A percentile compares a stretch with the other conserved stretches of the same genome.
phyloP scores from a whole-genome alignment of 2,113 vertebrate genomes.

The Morone saxatilis region DNA sequence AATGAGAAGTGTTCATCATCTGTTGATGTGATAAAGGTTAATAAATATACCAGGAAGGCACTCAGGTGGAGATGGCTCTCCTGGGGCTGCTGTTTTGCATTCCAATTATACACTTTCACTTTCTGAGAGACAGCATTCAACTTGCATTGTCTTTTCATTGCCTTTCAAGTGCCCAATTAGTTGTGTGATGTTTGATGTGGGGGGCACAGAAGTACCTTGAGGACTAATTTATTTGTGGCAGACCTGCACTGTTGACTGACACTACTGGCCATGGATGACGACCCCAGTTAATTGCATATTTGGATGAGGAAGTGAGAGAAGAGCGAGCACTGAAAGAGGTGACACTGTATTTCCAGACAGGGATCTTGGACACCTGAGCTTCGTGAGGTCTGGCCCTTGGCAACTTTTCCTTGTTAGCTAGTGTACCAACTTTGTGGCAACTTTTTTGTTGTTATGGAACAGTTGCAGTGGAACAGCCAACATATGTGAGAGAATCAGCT shows the following conservation, averaged over 20 bases:
- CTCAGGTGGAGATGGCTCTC: slow-evolving; percentile 41
- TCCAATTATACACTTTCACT: slow-evolving; percentile 54
- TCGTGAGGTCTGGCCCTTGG: not conserved
- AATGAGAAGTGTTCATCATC: slow-evolving; percentile 62
- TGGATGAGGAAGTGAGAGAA: slow-evolving; percentile 20
- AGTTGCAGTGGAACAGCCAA: not conserved
- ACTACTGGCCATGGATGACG: slow-evolving; percentile 33
- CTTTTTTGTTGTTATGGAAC: not conserved
- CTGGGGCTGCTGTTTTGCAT: slow-evolving; percentile 58
- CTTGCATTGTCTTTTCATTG: slow-evolving; percentile 37
- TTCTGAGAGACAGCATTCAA: slow-evolving; percentile 48
- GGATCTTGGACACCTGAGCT: not conserved
- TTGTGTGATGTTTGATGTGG: slow-evolving; percentile 44
- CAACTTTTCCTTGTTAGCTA: not conserved
- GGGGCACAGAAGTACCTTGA: not conserved
- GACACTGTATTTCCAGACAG: not conserved
- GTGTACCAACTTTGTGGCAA: not conserved
- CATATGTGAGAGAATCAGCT: not conserved
- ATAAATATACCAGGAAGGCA: slow-evolving; percentile 47
- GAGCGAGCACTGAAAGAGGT: not conserved
- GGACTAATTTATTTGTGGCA: slow-evolving; percentile 59
- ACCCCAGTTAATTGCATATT: slow-evolving; percentile 57
- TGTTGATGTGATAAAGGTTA: slow-evolving; percentile 75
- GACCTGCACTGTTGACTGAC: slow-evolving; percentile 50
- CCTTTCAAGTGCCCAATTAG: slow-evolving; percentile 63